Evolutionary conservation across 2,888 invertebrate species (phyloP), one percentile per base, ranked within the genome.

Genomic region (Tribolium freemani): DNA sequence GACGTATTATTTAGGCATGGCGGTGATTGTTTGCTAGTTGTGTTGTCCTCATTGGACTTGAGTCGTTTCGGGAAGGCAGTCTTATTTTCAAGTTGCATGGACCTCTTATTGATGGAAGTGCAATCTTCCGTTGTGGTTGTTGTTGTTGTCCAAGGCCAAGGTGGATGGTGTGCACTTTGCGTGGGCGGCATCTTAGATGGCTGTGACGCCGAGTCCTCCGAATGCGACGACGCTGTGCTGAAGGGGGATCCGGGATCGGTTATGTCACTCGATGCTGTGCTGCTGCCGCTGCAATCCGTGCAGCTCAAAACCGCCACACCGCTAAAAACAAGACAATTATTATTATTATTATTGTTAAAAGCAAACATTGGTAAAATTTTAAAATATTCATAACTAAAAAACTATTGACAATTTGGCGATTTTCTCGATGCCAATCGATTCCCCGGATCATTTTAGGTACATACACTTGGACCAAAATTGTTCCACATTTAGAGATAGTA

Each of bases 231-330:
- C 82, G 89, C 88, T 78, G 93, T 92, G 87, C 93, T 94, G 87
- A 92, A 93, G 80, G 95, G 95, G 72, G 95, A 95, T 77, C 94
- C 93, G 69, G 95, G 95, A 87, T 95, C 95, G 80, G 94, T 94
- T 87, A 94, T 93, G 88, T 95, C 95, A 87, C 94, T 95, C 81
- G 86, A 89, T 85, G 88, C 86, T 77, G 86, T 87, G 78, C 88
- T 88, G 81, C 88, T 89, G 71, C 88, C 88, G 82, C 89, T 89
- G 86, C 91, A 93, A 81, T 93, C 93, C 74, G 92, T 90, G 83
- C 93, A 92, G 88, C 93, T 93, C 85, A 93, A 88, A 84, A 92
- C 92, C 84, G 93, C 95, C 84, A 95, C 95, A 80, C 96, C 95
- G 90, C 95, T 95, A 90, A 30, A 83, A 83, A 85, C 16, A 16